Evolutionary conservation across 1,140 invertebrate genomes (phyloP).

Genomic region (Cecropterus lyciades): DNA sequence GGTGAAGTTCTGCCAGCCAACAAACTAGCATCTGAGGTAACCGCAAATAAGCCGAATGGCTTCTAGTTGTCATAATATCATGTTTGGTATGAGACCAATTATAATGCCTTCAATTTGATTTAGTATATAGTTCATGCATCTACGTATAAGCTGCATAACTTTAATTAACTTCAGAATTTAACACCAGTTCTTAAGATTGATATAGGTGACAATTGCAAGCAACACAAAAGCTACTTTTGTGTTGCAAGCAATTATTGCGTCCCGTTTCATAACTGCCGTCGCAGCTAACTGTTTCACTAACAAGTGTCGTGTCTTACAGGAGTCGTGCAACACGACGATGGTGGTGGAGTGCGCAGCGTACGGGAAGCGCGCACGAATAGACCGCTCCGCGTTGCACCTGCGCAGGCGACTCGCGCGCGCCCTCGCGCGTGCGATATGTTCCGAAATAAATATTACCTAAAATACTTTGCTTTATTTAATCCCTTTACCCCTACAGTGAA

Average conservation of each 20-base stretch:
- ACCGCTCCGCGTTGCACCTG: slow-evolving; percentile 63
- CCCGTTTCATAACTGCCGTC: neutral
- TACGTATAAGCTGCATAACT: too few species aligned
- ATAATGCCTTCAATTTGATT: too few species aligned
- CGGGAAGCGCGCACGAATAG: slow-evolving; percentile 53
- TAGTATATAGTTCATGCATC: too few species aligned
- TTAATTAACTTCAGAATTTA: too few species aligned
- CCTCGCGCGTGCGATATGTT: slow-evolving; percentile 53
- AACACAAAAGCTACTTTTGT: too few species aligned
- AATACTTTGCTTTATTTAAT: slow-evolving; percentile 38
- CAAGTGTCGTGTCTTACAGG: slow-evolving; percentile 47
- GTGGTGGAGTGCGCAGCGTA: slow-evolving; percentile 68
- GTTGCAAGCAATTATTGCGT: neutral
- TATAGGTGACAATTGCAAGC: too few species aligned
- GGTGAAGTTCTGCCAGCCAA: slow-evolving; percentile 18
- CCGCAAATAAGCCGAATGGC: slow-evolving; percentile 1
- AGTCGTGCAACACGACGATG: slow-evolving; percentile 74
- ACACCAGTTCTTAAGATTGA: too few species aligned
- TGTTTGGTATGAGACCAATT: neutral
- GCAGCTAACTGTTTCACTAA: neutral
- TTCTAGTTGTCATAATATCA: neutral
- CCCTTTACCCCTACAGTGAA: neutral
- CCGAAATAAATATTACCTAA: slow-evolving; percentile 58
- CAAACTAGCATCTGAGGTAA: slow-evolving; percentile 15
- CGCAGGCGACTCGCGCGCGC: slow-evolving; percentile 52